Evolutionary conservation across 2,888 invertebrate genomes (phyloP).

Genomic region (Plagodis pulveraria): DNA sequence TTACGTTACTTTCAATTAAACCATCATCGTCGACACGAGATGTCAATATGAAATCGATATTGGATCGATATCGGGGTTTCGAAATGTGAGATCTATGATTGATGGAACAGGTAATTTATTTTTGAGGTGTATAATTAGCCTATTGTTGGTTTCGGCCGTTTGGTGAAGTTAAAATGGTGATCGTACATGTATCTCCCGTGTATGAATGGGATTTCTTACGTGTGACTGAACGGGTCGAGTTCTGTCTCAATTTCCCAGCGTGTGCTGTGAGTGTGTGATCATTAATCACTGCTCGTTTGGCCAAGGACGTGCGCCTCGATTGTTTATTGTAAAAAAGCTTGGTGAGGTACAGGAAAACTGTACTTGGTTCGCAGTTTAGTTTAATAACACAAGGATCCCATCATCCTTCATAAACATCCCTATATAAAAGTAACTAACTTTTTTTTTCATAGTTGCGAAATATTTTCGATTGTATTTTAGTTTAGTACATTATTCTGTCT

Average conservation of each 20-base stretch:
- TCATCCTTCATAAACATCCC: too few species aligned
- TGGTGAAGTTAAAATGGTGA: conserved; percentile 54
- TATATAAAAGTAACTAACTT: too few species aligned
- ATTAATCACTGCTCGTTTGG: conserved; percentile 76
- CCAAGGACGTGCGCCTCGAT: conserved; percentile 55
- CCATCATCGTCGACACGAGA: conserved; percentile 31
- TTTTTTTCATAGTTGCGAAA: too few species aligned
- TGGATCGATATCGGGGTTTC: conserved; percentile 31
- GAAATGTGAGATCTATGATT: conserved; percentile 52
- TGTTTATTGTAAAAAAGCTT: conserved; percentile 31
- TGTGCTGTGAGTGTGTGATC: conserved; percentile 42
- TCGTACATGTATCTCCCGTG: conserved; percentile 30
- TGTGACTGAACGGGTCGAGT: conserved; percentile 50
- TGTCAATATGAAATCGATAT: conserved; percentile 35
- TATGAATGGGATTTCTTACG: conserved; percentile 60
- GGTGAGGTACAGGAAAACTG: too few species aligned
- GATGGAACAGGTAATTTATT: conserved; percentile 65
- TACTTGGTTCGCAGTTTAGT: too few species aligned
- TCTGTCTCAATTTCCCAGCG: conserved; percentile 64
- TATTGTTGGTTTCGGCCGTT: conserved; percentile 67
- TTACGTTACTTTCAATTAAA: conserved; percentile 34
- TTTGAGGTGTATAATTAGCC: conserved; percentile 67
- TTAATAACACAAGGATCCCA: too few species aligned
- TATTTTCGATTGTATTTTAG: too few species aligned
- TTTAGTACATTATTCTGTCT: too few species aligned